A percentile compares a stretch with the other conserved stretches of the same genome.
Evolutionary conservation across 2,113 vertebrate genomes (phyloP).

Genomic region (Galemys pyrenaicus): DNA sequence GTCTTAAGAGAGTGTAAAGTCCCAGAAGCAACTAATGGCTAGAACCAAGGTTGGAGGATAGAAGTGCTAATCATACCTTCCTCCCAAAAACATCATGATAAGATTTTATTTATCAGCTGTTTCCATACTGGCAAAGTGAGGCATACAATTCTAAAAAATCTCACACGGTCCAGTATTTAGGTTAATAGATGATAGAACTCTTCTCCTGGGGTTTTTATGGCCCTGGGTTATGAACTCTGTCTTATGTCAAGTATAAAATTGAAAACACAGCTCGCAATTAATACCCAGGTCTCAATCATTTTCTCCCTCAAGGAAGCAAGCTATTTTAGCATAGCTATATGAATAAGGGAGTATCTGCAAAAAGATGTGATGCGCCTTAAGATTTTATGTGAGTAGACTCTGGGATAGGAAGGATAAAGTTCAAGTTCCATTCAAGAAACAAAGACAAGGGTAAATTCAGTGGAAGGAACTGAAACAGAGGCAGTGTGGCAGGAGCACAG

Average conservation of each 20-base stretch:
- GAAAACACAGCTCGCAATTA: neutral
- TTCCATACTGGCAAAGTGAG: neutral
- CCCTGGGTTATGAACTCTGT: neutral
- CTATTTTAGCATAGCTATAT: neutral
- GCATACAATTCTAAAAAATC: neutral
- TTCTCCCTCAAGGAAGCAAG: conserved; percentile 20
- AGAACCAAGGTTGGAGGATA: neutral
- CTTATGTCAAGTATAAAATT: neutral
- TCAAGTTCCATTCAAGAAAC: conserved; percentile 34
- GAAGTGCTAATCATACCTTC: neutral
- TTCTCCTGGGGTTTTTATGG: neutral
- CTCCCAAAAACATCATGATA: neutral
- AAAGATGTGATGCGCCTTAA: neutral
- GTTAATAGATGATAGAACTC: neutral
- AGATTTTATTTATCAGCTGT: neutral
- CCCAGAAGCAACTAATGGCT: neutral
- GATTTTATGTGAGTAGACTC: neutral
- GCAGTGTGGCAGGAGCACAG: neutral
- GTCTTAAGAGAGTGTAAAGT: neutral
- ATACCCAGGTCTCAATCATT: neutral
- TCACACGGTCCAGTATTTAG: neutral
- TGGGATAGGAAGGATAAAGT: neutral
- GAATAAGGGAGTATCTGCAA: neutral
- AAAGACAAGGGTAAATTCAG: neutral
- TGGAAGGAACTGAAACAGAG: neutral